Evolutionary conservation across 2,113 vertebrate species (phyloP).

Genomic region (Gopherus evgoodei): DNA sequence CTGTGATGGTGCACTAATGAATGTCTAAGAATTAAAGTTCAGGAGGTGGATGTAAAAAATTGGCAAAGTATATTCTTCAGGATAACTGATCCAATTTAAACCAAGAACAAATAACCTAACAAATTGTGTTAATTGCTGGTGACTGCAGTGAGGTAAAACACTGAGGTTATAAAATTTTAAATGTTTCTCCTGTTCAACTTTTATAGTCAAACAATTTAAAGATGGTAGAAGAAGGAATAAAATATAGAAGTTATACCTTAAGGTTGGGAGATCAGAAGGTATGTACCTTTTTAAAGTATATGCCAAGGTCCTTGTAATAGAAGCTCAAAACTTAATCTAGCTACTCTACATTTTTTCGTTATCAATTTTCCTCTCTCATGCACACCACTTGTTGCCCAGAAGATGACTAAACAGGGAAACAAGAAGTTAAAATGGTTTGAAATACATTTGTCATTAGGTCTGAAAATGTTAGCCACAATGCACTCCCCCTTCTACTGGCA

Average conservation of each 20-base stretch:
- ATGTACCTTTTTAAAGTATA: background rate
- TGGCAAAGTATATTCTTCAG: background rate
- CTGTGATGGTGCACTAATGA: constrained; percentile 62
- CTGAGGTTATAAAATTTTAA: background rate
- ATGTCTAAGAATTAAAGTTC: background rate
- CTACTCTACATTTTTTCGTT: constrained; percentile 38
- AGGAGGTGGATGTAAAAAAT: background rate
- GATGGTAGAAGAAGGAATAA: background rate
- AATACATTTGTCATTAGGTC: constrained; percentile 50
- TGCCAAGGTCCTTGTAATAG: constrained; percentile 39
- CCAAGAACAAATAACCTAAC: constrained; percentile 7
- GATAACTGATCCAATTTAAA: constrained; percentile 22
- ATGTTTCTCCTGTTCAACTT: constrained; percentile 17
- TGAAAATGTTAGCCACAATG: constrained; percentile 47
- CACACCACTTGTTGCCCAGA: constrained; percentile 41
- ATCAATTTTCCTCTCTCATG: constrained; percentile 18
- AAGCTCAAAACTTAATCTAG: constrained; percentile 64
- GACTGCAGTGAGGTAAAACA: background rate
- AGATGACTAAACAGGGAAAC: constrained; percentile 25
- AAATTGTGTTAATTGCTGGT: background rate
- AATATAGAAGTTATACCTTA: background rate
- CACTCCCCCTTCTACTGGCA: background rate
- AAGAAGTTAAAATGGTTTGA: constrained; percentile 4
- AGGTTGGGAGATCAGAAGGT: too few species aligned
- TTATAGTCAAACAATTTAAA: background rate